A percentile compares a stretch with the other conserved stretches of the same genome.
phyloP scores from a whole-genome alignment of 1,140 invertebrate genomes.

The Paramacrobiotus metropolitanus region DNA sequence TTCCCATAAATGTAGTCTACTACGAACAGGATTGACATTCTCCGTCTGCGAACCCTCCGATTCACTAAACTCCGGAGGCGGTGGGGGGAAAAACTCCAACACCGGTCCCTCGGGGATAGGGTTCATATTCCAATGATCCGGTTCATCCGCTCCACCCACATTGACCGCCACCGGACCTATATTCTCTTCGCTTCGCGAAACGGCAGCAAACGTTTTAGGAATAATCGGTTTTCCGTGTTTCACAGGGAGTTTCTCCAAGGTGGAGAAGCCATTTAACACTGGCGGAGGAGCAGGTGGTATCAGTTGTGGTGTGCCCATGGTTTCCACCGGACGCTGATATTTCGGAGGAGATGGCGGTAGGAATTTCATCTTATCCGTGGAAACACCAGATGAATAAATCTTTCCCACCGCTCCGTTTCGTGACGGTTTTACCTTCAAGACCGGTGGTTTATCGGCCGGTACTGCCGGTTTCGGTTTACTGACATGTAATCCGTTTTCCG shows the following conservation, averaged over 20 bases:
- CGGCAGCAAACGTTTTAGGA: background rate
- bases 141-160: background rate
- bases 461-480: background rate
- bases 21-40: background rate
- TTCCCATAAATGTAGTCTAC: background rate
- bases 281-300: background rate
- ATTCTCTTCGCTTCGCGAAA: background rate
- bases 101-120: no score
- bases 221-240: background rate
- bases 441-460: background rate
- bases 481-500: background rate
- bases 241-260: no score
- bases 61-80: background rate
- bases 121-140: background rate
- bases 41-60: background rate
- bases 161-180: background rate
- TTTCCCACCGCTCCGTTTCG: background rate
- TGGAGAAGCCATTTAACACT: background rate
- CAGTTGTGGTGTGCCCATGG: background rate
- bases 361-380: background rate
- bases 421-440: background rate
- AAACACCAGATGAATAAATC: background rate
- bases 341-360: background rate
- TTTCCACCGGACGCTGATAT: background rate
- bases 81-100: conserved; percentile 2